Conservation (phyloP, 35 echinoderm and acorn worm genomes). For the Nesometra sesokonis region DNA sequence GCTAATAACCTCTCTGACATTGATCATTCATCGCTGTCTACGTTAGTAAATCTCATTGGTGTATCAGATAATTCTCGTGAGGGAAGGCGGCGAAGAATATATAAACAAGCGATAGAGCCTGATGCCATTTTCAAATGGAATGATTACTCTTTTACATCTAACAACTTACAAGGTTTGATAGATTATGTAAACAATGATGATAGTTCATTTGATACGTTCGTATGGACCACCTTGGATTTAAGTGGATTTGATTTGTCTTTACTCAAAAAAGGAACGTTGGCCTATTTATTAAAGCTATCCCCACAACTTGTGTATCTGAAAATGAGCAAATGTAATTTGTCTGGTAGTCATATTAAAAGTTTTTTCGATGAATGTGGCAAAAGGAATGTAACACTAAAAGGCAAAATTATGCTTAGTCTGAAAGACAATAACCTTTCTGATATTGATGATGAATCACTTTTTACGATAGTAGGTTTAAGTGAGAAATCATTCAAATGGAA, state of each 20-base stretch:
- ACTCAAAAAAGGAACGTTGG: neutral
- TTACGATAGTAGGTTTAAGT: neutral
- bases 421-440: neutral
- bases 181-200: neutral
- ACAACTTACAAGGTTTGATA: neutral
- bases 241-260: neutral
- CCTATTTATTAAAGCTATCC: neutral
- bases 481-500: neutral
- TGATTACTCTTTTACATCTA: neutral
- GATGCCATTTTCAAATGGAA: neutral
- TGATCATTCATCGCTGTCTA: neutral
- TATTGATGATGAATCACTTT: neutral
- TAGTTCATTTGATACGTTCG: neutral
- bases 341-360: neutral
- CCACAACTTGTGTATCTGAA: neutral
- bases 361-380: neutral
- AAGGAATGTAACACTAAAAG: neutral
- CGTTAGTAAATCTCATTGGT: neutral
- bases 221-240: neutral
- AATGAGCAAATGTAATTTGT: neutral
- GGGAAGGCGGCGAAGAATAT: neutral
- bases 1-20: neutral
- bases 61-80: neutral
- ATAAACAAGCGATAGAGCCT: too few relatives aligned
- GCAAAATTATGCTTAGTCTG: neutral